phyloP scores from a whole-genome alignment of 1,140 invertebrate species.

The Cotesia vestalis region DNA sequence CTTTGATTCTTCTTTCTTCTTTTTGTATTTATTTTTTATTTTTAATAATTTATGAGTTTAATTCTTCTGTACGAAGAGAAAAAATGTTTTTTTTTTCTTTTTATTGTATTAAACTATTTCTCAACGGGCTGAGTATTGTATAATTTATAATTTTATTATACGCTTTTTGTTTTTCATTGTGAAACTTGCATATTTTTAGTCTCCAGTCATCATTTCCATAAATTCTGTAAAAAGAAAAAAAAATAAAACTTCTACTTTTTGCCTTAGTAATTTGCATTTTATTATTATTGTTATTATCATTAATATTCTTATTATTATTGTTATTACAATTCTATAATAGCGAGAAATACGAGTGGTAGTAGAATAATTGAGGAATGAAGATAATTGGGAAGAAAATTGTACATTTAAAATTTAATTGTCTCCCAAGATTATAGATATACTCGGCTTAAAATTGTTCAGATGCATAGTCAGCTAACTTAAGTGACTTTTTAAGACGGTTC shows the following conservation, averaged over 20 bases:
- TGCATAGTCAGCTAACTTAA: neutral
- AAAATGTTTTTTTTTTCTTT: neutral
- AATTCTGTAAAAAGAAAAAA: slow-evolving; percentile 69
- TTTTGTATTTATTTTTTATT: neutral
- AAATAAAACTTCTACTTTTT: slow-evolving; percentile 2
- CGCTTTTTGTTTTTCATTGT: slow-evolving; percentile 1
- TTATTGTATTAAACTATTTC: neutral
- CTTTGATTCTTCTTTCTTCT: neutral
- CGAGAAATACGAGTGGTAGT: slow-evolving; percentile 13
- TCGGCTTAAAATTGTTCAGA: neutral
- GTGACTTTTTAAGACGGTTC: neutral
- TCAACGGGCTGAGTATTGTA: neutral
- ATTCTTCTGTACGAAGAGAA: no score
- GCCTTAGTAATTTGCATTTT: slow-evolving; percentile 17
- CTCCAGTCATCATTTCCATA: slow-evolving; percentile 80
- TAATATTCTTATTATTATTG: slow-evolving; percentile 6
- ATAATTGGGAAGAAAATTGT: slow-evolving; percentile 37
- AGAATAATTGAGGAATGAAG: slow-evolving; percentile 3
- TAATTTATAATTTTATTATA: neutral
- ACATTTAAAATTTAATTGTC: slow-evolving; percentile 40
- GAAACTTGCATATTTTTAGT: slow-evolving; percentile 58
- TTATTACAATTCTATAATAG: neutral
- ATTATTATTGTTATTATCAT: neutral
- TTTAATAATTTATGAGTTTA: neutral
- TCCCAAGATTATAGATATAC: slow-evolving; percentile 13